Evolutionary conservation across 2,113 vertebrate species (phyloP).

Genomic region (Uropsilus gracilis): DNA sequence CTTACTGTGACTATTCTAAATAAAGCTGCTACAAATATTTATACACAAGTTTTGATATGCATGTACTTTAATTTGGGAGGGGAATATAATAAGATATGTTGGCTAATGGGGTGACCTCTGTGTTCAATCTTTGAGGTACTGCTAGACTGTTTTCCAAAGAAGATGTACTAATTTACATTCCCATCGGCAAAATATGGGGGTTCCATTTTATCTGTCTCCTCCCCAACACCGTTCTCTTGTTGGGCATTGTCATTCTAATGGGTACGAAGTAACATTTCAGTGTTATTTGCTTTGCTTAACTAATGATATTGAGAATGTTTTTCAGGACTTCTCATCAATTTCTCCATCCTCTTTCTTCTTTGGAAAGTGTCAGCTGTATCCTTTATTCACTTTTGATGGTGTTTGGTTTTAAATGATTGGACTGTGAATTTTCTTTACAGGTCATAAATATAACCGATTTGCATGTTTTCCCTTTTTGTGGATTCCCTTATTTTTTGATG

Average conservation of each 20-base stretch:
- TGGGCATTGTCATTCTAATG: background rate
- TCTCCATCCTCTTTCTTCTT: background rate
- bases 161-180: background rate
- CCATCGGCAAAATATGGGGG: background rate
- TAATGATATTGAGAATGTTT: background rate
- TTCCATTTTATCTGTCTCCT: background rate
- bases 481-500: background rate
- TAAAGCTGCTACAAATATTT: background rate
- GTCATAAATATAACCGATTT: background rate
- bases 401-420: background rate
- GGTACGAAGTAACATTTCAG: background rate
- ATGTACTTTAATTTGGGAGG: background rate
- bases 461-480: background rate
- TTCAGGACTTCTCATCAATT: background rate
- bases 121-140: background rate
- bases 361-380: background rate
- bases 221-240: background rate
- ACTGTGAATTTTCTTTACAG: background rate
- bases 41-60: background rate
- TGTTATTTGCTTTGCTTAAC: background rate
- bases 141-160: background rate
- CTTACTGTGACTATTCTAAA: background rate
- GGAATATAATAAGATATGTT: background rate
- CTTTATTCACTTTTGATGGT: background rate
- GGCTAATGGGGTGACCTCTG: background rate